Percentiles rank a stretch among this genome's conserved stretches.
Conservation (phyloP, 2,797 vertebrate species). For the Argya squamiceps region DNA sequence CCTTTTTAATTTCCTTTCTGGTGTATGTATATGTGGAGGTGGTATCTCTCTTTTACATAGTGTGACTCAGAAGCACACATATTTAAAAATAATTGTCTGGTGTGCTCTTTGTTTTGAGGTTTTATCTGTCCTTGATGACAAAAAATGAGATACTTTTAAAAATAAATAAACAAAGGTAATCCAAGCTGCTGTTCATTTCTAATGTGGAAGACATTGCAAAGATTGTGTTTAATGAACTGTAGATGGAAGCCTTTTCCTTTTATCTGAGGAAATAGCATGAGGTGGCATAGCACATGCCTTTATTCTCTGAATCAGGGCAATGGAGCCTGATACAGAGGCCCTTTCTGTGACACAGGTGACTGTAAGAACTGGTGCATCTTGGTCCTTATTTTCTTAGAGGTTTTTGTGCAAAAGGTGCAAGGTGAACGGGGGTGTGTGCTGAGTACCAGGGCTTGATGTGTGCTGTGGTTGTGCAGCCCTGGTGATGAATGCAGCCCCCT, state of each 20-base stretch:
- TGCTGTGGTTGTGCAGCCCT: not conserved
- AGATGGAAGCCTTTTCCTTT: constrained; percentile 39
- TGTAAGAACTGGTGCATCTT: not conserved
- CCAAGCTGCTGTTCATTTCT: not conserved
- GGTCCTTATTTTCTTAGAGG: not conserved
- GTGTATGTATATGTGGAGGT: not conserved
- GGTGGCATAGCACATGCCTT: not conserved
- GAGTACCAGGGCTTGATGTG: not conserved
- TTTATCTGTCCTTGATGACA: not conserved
- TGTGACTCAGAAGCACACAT: not conserved
- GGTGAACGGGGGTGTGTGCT: not conserved
- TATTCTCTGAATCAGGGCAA: not conserved
- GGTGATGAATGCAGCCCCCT: not conserved
- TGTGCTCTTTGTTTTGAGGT: not conserved
- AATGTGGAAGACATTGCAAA: not conserved
- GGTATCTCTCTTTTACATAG: not conserved
- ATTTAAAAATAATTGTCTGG: not conserved
- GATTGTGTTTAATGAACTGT: not conserved
- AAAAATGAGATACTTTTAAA: not conserved
- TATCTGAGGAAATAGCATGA: not conserved
- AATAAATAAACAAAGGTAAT: not conserved
- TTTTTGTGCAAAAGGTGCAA: not conserved
- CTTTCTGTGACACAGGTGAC: not conserved
- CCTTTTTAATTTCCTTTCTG: not conserved
- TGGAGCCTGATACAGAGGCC: not conserved